Evolutionary conservation across 2,888 invertebrate genomes (phyloP), one percentile per base, ranked within the genome.

Genomic region (Patella depressa): DNA sequence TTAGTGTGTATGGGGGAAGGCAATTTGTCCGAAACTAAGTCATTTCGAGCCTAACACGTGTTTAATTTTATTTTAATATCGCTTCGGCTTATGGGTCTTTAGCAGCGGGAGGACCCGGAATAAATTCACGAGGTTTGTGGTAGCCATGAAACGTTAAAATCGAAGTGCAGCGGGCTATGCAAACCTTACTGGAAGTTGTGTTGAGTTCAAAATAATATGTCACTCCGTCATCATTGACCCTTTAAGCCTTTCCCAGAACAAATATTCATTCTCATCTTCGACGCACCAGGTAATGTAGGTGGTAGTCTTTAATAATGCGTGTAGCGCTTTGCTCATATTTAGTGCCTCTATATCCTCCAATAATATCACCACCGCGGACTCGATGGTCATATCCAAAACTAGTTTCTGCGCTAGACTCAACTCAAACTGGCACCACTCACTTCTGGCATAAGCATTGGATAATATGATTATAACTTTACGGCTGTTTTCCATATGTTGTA

Each of bases 351-450:
- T 94, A 54, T 94, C 94, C 87, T 95, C 94, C 59, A 95, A 90
- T 12, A 95, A 93, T 0, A 95, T 93, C 0, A 95, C 88, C 0
- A 95, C 93, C 24, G 95, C 90, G 75, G 94, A 93, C 83, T 95
- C 94, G 93, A 94, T 93, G n/a, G 86, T 80, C 34, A 84, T 84
- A 53, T 89, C 88, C 14, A 91, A 83, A 3, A 89, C 75, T 17
- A 87, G 82, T 86, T 94, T 94, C 79, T 95, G 95, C 0, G 95
- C 95, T 72, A 95, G 87, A 83, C 94, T 94, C 94, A 95, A 94
- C 89, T 95, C 95, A 83, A 94, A 95, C 85, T 94, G 94, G 85
- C 95, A 95, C 95, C 95, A 95, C 81, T 95, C 94, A 82, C 95
- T 95, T 12, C 93, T 90, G 12, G 95, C 89, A 88, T 95, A 95